A percentile compares a stretch with the other conserved stretches of the same genome.
These are phyloP conservation scores for Lagopus muta DNA, from an alignment of 2,113 vertebrate genomes.

Conservation along the genomic window DNA sequence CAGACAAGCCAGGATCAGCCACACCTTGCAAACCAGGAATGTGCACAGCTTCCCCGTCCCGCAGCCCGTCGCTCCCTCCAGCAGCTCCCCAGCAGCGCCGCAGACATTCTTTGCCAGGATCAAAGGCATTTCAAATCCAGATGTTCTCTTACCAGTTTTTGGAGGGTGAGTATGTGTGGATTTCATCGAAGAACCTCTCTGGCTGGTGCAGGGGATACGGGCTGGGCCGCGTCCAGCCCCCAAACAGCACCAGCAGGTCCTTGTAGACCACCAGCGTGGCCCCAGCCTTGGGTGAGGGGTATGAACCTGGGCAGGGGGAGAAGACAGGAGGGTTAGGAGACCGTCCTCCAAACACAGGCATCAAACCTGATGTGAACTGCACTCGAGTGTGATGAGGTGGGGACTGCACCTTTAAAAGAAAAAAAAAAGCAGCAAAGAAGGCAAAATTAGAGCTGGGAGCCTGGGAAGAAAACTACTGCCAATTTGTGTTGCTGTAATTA, in stretches of 20 bases:
- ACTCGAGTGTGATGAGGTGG: rapidly evolving
- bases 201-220: slow-evolving; percentile 98
- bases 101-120: not conserved
- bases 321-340: slow-evolving; percentile 2
- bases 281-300: slow-evolving; percentile 97
- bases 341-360: rapidly evolving
- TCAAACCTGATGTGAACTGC: rapidly evolving
- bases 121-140: not conserved
- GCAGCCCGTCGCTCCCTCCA: not conserved
- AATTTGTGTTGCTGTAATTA: slow-evolving; percentile 23
- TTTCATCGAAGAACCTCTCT: slow-evolving; percentile 98
- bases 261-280: slow-evolving; percentile 96
- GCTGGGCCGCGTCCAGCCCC: slow-evolving; percentile 96
- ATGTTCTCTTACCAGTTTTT: slow-evolving; percentile 91
- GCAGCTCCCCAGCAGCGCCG: not conserved
- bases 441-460: slow-evolving; percentile 12
- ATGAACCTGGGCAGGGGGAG: slow-evolving; percentile 84
- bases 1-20: not conserved
- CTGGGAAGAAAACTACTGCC: slow-evolving; percentile 30
- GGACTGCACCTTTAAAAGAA: not conserved
- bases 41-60: not conserved
- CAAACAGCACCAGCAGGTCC: slow-evolving; percentile 95
- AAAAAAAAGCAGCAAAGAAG: not conserved
- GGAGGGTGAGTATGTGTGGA: slow-evolving; percentile 97
- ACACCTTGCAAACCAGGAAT: not conserved